Conservation (phyloP, 2,888 invertebrate genomes). For the Tillus elongatus region DNA sequence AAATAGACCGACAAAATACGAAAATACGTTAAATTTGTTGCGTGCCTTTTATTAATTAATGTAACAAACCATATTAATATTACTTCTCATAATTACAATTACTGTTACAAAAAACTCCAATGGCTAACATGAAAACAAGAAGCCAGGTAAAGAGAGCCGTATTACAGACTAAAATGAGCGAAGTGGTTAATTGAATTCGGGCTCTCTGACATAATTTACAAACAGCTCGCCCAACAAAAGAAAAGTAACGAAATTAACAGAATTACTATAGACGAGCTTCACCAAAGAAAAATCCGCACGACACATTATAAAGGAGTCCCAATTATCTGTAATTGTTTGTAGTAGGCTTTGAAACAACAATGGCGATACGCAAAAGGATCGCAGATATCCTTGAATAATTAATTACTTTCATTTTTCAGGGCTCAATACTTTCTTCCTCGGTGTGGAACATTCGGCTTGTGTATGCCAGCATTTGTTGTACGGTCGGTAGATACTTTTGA, state of each 20-base stretch:
- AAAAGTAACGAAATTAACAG: slow-evolving; percentile 3
- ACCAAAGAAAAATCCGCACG: slow-evolving; percentile 9
- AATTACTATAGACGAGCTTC: not conserved
- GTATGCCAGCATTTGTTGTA: slow-evolving; percentile 35
- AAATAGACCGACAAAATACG: too few relatives aligned
- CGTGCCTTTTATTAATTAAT: too few relatives aligned
- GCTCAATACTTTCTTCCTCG: slow-evolving; percentile 28
- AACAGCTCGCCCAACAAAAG: slow-evolving; percentile 6
- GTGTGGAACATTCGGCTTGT: slow-evolving; percentile 21
- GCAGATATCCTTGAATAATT: slow-evolving; percentile 30
- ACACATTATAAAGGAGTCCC: slow-evolving; percentile 32
- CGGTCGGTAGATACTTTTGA: slow-evolving; percentile 35
- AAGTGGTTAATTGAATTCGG: slow-evolving; percentile 15
- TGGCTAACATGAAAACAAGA: too few relatives aligned
- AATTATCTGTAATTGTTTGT: slow-evolving; percentile 33
- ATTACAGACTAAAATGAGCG: slow-evolving; percentile 23
- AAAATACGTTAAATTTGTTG: too few relatives aligned
- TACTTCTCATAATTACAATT: too few relatives aligned
- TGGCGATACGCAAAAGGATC: slow-evolving; percentile 27
- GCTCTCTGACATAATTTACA: slow-evolving; percentile 14
- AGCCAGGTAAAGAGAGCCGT: too few relatives aligned
- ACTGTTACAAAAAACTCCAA: too few relatives aligned
- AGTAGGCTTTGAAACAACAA: slow-evolving; percentile 30
- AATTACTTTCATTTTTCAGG: slow-evolving; percentile 29
- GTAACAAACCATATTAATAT: too few relatives aligned